Base-by-base conservation (phyloP, 1,140 invertebrate species). In the Saccostrea cuccullata region DNA sequence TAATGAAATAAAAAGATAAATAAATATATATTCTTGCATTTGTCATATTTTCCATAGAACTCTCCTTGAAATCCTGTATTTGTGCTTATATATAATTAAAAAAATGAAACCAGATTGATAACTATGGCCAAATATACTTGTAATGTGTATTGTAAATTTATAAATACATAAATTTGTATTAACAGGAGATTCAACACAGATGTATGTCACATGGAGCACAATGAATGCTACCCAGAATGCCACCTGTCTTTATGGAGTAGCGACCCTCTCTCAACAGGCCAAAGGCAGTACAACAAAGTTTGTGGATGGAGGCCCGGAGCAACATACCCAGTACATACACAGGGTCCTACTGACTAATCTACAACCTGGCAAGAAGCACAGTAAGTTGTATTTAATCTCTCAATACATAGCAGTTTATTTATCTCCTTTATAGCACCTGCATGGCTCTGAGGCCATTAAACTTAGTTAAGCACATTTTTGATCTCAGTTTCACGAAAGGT, bases 131-230 rank as follows among this genome's bases (percentile, higher is more conserved):
- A 64, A 8, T 64, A 64, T 6, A 64, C 30, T 36, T 36, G 30
- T 36, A 36, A 60, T 60, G 58, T 64, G 47, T 64, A 20, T 64
- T 64, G 17, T 64, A 60, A 17, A 60, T 15, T 17, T 15, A 60
- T n/a, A 60, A 23, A 20, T 0, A 30, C 6, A 2, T 5, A 0
- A 15, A 36, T 55, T 84, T 84, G 11, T 55, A 55, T 4, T 55
- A 55, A 0, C 87, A 97, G 97, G 96, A 89, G 95, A 95, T 89
- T 95, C 96, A 30, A 96, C 95, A 89, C 96, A 98, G 90, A 97
- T 98, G 94, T 96, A 98, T 64, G 97, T 99, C 23, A 99, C 98
- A 86, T 99, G 98, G 98, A 97, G 97, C 1, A 99, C 98, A 55
- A 96, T 96, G 89, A 90, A 92, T 86, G 96, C 97, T 91, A 97